Conservation (phyloP, 2,113 vertebrate species). For the Campylomormyrus numenius region DNA sequence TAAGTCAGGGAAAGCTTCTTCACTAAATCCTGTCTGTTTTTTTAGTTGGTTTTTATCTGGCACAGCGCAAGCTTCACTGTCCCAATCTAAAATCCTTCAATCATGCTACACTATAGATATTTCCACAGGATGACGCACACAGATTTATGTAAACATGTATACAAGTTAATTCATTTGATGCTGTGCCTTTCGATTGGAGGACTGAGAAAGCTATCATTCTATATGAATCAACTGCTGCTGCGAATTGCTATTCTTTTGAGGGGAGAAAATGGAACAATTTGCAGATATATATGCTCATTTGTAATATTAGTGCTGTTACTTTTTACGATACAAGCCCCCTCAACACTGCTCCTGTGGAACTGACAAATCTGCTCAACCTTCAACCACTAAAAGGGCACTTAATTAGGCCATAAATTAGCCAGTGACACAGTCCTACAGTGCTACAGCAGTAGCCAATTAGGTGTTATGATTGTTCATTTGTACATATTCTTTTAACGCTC, state of each 20-base stretch:
- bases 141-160: background rate
- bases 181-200: background rate
- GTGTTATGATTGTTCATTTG: background rate
- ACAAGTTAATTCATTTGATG: background rate
- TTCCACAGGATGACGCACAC: constrained; percentile 2
- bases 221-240: background rate
- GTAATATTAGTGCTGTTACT: background rate
- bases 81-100: background rate
- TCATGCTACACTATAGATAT: background rate
- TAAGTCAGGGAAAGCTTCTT: background rate
- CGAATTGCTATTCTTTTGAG: background rate
- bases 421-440: background rate
- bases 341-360: background rate
- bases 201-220: background rate
- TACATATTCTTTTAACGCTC: background rate
- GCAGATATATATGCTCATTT: background rate
- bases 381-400: constrained; percentile 1
- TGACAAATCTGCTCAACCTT: background rate
- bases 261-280: background rate
- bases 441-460: background rate
- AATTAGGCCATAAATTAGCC: constrained; percentile 5
- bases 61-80: background rate
- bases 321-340: background rate
- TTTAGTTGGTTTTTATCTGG: background rate
- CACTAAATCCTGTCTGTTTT: background rate